Percentiles rank a stretch among this genome's conserved stretches.
These are phyloP conservation scores for Stomatorhinus ivindoensis DNA, from an alignment of 2,113 vertebrate genomes.

Conservation along the genomic window DNA sequence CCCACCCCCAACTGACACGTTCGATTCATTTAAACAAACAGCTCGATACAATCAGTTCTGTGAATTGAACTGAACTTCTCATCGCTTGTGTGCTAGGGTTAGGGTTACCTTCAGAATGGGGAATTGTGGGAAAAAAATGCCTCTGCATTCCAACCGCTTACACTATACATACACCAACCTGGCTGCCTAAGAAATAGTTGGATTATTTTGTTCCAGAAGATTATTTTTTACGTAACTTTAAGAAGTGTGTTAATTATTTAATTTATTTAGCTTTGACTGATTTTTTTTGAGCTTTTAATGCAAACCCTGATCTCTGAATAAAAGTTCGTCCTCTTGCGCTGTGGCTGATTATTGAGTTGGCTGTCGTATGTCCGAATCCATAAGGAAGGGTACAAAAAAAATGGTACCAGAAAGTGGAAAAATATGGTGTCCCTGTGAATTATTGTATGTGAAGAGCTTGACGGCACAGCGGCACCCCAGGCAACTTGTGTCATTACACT, in stretches of 20 bases:
- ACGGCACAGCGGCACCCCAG: not conserved
- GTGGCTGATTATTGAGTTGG: not conserved
- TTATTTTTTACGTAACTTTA: not conserved
- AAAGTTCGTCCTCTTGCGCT: not conserved
- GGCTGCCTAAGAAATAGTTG: not conserved
- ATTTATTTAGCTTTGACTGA: not conserved
- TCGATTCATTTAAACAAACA: not conserved
- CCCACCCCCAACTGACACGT: not conserved
- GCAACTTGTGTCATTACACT: not conserved
- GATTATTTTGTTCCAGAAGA: too few relatives aligned
- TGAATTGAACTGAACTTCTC: not conserved
- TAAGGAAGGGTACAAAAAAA: not conserved
- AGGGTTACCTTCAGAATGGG: not conserved
- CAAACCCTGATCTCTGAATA: not conserved
- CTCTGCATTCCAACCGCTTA: not conserved
- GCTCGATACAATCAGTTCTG: not conserved
- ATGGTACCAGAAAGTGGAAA: not conserved
- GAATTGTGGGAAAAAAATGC: not conserved
- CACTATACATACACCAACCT: not conserved
- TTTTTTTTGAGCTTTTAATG: not conserved
- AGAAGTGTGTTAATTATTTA: not conserved
- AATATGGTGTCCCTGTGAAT: not conserved
- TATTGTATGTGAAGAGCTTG: not conserved
- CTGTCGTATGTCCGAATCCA: not conserved
- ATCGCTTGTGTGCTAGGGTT: not conserved